Evolutionary conservation across 92 coral and sea anemone genomes (phyloP), one percentile per base, ranked within the genome.

Genomic region (Palythoa caribaeorum): DNA sequence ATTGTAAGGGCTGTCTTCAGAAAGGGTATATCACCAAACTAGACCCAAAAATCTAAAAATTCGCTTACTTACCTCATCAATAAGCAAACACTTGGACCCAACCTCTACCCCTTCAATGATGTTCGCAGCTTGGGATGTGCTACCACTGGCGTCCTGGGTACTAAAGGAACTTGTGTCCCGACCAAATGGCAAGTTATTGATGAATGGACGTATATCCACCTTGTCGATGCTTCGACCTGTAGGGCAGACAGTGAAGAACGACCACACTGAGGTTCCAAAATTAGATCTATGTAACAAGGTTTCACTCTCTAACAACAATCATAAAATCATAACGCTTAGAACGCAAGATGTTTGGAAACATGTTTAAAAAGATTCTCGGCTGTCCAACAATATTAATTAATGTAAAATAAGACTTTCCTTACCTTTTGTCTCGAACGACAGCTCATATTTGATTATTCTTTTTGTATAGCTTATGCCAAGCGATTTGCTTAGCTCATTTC

Each of bases 111-210:
- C 94, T 85, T 91, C 94, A 35, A 91, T 85, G 9, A 91, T 91
- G 86, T 91, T 91, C 12, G 94, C 92, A 50, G 90, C 92, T 78
- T 91, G 94, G 12, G 94, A 88, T 17, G 94, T 91, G 21, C 91
- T 87, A 38, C 94, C 94, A 55, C 94, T 91, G 6, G 92, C 94
- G 70, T 91, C 94, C 94, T 91, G 94, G 85, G 92, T 91, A 88
- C 94, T 88, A 91, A 91, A 91, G 78, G 60, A 77, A 75, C 92
- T 88, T 8, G 94, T 91, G 83, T 88, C 92, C 13, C 94, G 92
- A 1, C 94, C 94, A n/a, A 88, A 91, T 2, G 92, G 94, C n/a
- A 91, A 76, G 84, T 91, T 91, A 77, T 91, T 88, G 77, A 91
- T 91, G 40, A 91, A 91, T 17, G 94, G 89, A 47, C 94, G 94